Base-by-base conservation (phyloP, 2,797 vertebrate genomes). In the Sphaeramia orbicularis region DNA sequence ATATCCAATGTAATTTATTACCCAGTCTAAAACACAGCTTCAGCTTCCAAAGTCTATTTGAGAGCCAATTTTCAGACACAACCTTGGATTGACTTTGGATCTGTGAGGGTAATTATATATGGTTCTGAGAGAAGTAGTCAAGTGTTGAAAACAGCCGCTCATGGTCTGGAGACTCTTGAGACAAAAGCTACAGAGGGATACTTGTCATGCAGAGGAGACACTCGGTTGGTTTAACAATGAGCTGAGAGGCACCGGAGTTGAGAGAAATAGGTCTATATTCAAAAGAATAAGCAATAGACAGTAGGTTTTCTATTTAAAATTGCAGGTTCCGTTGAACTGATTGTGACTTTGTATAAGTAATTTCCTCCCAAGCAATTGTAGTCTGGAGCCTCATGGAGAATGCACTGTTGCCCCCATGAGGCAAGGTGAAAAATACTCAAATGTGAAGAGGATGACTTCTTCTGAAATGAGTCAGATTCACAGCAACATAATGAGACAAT, bases 41-140 rank as follows among this genome's bases (percentile, higher is more conserved):
- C 15, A 44, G 42, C 71, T 63, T 52, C 30, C 62, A 18, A 68
- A 72, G 56, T 71, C 65, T 74, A 81, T 81, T 78, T 74, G 19
- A 82, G 53, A 83, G 71, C 18, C 76, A 82, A 78, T 85, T 86
- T 85, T 70, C 65, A 74, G 50, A 69, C 18, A 21, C 73, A 80
- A 90, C 90, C 90, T 90, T 87, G 83, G 52, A 59, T 68, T 78
- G 89, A 88, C 89, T 89, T 92, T 90, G 80, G 74, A 71, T 75
- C 68, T 50, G 74, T 40, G 61, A 30, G 71, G 85, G 80, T 89
- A 88, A 90, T 90, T 87, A 87, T 76, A 85, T 71, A 83, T 75
- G 74, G 76, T 68, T 85, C 71, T 74, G 58, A 85, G 67, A 79
- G 62, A 66, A 84, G 85, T 73, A 83, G 72, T 86, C 78, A 65